Base-by-base conservation (phyloP, 2,113 vertebrate genomes). In the Probosciger aterrimus region DNA sequence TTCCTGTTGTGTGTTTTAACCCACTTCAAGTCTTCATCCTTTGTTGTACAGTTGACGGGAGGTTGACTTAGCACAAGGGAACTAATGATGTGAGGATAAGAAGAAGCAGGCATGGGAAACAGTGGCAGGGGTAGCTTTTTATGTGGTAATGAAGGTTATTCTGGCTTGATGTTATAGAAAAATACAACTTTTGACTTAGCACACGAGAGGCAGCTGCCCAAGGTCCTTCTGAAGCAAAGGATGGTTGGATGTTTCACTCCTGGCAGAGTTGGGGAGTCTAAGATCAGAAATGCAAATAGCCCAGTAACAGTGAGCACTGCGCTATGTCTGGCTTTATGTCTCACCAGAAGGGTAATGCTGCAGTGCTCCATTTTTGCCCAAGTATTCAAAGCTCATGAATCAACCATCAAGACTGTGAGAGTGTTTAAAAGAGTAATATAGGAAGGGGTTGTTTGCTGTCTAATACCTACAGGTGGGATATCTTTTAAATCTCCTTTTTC, bases 1-100 rank as follows among this genome's bases (percentile, higher is more conserved):
- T 57, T 4, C 22, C 5, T 49, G 11, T 37, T 27, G 7, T 87
- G 37, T 44, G 7, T 68, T 96, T 80, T 94, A 89, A 73, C 30
- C 77, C 33, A 63, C 35, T 92, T 93, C 18, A 82, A 52, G 78
- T 44, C 39, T 19, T 18, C 80, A 44, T 35, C 50, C 50, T 84
- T 88, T 81, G 55, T 57, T 77, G 43, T 43, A 59, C 39, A 75
- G 64, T 60, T 83, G 55, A 60, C 30, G 53, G 68, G 46, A 90
- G 41, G 23, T 6, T 81, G 82, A 39, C 65, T 83, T 70, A 82
- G 33, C 81, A 82, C 20, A 86, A 93, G 86, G 31, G 82, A 88
- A 41, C 59, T 88, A 90, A 78, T 59, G 85, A 78, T 49, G 28
- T 88, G 64, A 60, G n/a, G 65, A 75, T 67, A 91, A 95, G 73